Evolutionary conservation across 2,113 vertebrate species (phyloP).

Genomic region (Vanacampus margaritifer): DNA sequence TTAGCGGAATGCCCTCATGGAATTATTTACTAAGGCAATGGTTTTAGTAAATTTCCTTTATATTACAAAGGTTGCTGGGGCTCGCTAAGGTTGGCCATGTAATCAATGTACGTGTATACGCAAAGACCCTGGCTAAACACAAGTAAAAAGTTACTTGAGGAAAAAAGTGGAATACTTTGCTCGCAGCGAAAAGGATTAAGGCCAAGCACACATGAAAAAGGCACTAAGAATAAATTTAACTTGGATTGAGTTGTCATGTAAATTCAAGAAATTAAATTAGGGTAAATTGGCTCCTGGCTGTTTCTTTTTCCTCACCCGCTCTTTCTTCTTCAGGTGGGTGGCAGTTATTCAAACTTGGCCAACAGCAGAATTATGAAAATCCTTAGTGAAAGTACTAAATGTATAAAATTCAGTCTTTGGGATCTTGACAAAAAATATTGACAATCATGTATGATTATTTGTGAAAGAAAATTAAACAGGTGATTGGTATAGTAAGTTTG

Average conservation of each 20-base stretch:
- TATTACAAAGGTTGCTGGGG: conserved; percentile 14
- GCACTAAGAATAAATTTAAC: not conserved
- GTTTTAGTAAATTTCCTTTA: conserved; percentile 18
- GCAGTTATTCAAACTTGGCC: not conserved
- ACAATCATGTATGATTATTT: too few relatives aligned
- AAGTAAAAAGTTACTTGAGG: not conserved
- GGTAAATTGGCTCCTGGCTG: not conserved
- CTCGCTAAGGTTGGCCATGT: conserved; percentile 6
- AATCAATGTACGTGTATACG: not conserved
- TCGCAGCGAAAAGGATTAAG: not conserved
- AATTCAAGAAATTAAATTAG: not conserved
- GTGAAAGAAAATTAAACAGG: too few relatives aligned
- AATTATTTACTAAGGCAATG: conserved; percentile 41
- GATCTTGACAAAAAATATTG: too few relatives aligned
- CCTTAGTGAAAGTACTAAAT: too few relatives aligned
- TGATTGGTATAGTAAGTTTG: too few relatives aligned
- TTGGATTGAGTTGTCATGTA: not conserved
- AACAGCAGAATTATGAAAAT: not conserved
- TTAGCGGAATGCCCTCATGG: conserved; percentile 48
- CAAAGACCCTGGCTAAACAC: conserved; percentile 10
- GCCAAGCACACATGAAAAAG: not conserved
- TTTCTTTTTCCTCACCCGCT: not conserved
- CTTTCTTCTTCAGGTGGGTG: too few relatives aligned
- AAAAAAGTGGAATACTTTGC: not conserved
- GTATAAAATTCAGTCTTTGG: too few relatives aligned